A percentile compares a stretch with the other conserved stretches of the same genome.
Conservation (phyloP, 2,797 vertebrate species). For the Parauchenoglanis ngamensis region DNA sequence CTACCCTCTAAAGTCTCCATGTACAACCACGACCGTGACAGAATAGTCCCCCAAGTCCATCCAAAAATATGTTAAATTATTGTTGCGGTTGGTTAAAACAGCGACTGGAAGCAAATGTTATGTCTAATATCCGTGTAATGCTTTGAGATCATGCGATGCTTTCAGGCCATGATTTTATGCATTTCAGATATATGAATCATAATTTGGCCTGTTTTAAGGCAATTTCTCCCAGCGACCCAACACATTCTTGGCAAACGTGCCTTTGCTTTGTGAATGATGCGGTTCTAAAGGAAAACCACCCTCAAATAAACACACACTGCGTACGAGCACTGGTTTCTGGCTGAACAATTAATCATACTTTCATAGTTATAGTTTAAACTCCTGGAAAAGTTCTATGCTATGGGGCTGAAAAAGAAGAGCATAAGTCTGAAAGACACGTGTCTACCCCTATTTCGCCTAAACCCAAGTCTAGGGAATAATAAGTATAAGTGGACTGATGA, state of each 20-base stretch:
- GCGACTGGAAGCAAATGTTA: background rate
- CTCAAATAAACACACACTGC: background rate
- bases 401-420: background rate
- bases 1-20: background rate
- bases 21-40: background rate
- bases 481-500: too few species aligned
- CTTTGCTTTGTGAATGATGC: background rate
- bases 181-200: slow-evolving; percentile 20
- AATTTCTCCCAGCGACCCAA: background rate
- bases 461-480: too few species aligned
- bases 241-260: slow-evolving; percentile 1
- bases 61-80: background rate
- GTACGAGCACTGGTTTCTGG: background rate
- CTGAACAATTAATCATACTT: background rate
- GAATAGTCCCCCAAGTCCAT: background rate
- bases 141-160: background rate
- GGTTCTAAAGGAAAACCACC: background rate
- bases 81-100: background rate
- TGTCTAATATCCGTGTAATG: background rate
- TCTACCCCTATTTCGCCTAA: background rate
- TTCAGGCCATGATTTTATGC: background rate
- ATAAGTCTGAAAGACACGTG: background rate
- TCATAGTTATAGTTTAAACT: background rate
- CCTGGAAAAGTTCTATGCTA: background rate
- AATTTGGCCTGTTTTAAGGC: background rate